These are phyloP conservation scores for Otis tarda DNA, from an alignment of 2,113 vertebrate genomes.

Conservation along the genomic window DNA sequence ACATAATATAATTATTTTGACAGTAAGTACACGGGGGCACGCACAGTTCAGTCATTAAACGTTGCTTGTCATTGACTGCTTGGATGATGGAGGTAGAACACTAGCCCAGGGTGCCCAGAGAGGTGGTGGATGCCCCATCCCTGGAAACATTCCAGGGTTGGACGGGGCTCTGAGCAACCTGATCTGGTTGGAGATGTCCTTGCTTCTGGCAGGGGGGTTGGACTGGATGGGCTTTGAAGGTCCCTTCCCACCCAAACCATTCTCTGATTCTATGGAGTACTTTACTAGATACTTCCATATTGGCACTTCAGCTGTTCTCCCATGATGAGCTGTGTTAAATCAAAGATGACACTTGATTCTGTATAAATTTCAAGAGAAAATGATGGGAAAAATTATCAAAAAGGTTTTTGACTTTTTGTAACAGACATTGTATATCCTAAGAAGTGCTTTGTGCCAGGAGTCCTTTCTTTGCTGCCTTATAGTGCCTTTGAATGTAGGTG, in stretches of 20 bases:
- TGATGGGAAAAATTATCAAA: background rate
- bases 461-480: background rate
- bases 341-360: background rate
- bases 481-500: background rate
- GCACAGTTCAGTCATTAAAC: background rate
- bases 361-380: background rate
- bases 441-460: background rate
- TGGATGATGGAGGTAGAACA: no score
- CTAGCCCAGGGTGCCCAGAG: no score
- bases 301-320: background rate
- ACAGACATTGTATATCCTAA: background rate
- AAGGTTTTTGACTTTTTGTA: background rate
- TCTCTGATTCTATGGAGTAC: background rate
- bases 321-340: background rate
- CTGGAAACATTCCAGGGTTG: no score
- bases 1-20: conserved; percentile 5
- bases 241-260: no score
- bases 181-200: no score
- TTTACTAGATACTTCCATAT: background rate
- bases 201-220: no score
- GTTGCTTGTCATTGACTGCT: background rate
- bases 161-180: no score
- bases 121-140: no score
- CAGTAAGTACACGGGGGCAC: background rate
- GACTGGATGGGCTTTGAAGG: no score